Evolutionary conservation across 2,888 invertebrate genomes (phyloP).

Genomic region (Ryuthela nishihirai): DNA sequence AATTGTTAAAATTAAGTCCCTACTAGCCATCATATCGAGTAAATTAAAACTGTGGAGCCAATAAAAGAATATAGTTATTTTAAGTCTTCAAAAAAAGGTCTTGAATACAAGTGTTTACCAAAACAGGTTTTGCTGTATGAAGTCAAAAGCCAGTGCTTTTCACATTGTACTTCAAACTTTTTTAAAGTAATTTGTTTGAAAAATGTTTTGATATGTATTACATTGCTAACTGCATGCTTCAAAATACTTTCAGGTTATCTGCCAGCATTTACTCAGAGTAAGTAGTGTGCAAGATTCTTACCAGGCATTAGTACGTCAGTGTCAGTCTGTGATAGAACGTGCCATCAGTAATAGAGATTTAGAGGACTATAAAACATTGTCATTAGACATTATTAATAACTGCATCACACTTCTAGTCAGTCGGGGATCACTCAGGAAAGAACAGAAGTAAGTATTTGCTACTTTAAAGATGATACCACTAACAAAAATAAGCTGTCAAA

Average conservation of each 20-base stretch:
- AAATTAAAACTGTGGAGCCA: too few relatives aligned
- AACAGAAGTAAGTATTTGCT: conserved; percentile 11
- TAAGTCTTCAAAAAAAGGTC: not conserved
- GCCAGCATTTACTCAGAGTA: conserved; percentile 7
- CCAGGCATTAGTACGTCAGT: conserved; percentile 11
- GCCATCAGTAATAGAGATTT: conserved; percentile 5
- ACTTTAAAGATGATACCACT: too few relatives aligned
- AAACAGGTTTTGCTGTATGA: not conserved
- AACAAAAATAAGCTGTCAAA: too few relatives aligned
- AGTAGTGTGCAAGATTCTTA: not conserved
- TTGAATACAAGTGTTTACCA: not conserved
- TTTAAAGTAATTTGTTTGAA: too few relatives aligned
- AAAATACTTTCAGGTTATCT: conserved; percentile 4
- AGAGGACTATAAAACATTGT: conserved; percentile 22
- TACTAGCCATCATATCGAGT: too few relatives aligned
- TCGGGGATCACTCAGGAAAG: conserved; percentile 13
- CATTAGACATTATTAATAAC: conserved; percentile 30
- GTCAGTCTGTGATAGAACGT: conserved; percentile 14
- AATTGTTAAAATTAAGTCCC: too few relatives aligned
- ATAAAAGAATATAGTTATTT: too few relatives aligned
- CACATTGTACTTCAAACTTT: too few relatives aligned
- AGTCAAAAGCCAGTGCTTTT: too few relatives aligned
- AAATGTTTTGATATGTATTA: too few relatives aligned
- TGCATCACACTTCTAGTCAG: conserved; percentile 23
- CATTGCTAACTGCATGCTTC: too few relatives aligned